Base-by-base conservation (phyloP, 30 jellyfish, hydroid and myxozoan species). In the Aurelia sp. region DNA sequence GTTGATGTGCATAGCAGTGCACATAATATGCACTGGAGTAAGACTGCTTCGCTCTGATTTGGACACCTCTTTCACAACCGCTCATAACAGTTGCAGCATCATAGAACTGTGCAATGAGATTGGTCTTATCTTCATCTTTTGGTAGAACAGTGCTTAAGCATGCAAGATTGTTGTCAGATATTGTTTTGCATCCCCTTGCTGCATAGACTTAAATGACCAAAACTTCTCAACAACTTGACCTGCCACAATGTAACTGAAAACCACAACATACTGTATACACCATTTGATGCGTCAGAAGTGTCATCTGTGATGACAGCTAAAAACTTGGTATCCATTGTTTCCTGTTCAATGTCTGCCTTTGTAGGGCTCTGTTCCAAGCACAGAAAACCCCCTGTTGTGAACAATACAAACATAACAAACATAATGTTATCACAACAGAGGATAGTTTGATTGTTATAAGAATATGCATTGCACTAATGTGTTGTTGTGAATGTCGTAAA, bases 21-120 rank as follows among this genome's bases (percentile, higher is more conserved):
- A 27, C 33, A 27, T 27, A 27, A 27, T 27, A 2, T 27, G 33
- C 33, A 27, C 2, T 27, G 33, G 33, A 58, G 40, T 41, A 48
- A 21, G 75, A 35, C 67, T 62, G 75, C 76, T 59, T 74, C 8
- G 73, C 85, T 19, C 0, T 74, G 58, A 67, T 64, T 65, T 86
- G 85, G 21, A 86, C 90, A 9, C 85, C 96, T 11, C 84, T 63
- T 8, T 5, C 52, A 18, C 78, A 18, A 9, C 93, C 93, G 53
- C 88, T 84, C 93, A 72, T 69, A 12, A 69, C 88, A 22, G 85
- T 64, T 13, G 89, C 83, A 31, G 90, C 89, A 85, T 72, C 88
- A 74, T 74, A 85, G 52, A 55, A 21, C 44, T 83, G 92, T 12
- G 87, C 92, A 57, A 83, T 60, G 20, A 69, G 67, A 53, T 68